phyloP scores from a whole-genome alignment of 30 jellyfish, hydroid and myxozoan genomes.

The Aurelia coerulea region DNA sequence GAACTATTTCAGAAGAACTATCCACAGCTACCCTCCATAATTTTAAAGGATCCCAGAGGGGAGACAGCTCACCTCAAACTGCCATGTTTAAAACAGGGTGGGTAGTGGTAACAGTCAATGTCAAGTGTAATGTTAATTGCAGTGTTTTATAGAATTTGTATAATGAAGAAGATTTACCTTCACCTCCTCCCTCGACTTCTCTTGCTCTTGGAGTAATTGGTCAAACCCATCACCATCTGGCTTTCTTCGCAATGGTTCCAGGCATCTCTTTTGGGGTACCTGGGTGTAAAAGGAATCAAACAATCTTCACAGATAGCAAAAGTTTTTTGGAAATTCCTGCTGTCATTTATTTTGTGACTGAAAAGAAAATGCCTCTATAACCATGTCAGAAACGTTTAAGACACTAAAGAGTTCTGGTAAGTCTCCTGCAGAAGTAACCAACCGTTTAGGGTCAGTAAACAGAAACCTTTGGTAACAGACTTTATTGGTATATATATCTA shows the following conservation, averaged over 20 bases:
- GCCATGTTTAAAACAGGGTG: too few species aligned
- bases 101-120: too few species aligned
- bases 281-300: not conserved
- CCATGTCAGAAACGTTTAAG: too few species aligned
- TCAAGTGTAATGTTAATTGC: not conserved
- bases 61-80: too few species aligned
- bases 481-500: too few species aligned
- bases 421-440: too few species aligned
- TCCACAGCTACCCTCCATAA: too few species aligned
- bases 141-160: not conserved
- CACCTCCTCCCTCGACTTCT: not conserved
- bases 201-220: not conserved
- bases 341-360: constrained; percentile 1
- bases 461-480: too few species aligned
- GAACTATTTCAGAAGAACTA: too few species aligned
- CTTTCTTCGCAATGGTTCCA: not conserved
- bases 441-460: too few species aligned
- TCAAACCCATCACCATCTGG: constrained; percentile 6
- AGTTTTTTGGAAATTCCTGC: not conserved
- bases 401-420: too few species aligned
- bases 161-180: not conserved
- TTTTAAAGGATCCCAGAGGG: too few species aligned
- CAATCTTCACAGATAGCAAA: not conserved
- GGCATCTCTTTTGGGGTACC: not conserved
- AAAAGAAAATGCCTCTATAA: not conserved